Base-by-base conservation (phyloP, 2,888 invertebrate species). In the Ormyrus pomaceus region DNA sequence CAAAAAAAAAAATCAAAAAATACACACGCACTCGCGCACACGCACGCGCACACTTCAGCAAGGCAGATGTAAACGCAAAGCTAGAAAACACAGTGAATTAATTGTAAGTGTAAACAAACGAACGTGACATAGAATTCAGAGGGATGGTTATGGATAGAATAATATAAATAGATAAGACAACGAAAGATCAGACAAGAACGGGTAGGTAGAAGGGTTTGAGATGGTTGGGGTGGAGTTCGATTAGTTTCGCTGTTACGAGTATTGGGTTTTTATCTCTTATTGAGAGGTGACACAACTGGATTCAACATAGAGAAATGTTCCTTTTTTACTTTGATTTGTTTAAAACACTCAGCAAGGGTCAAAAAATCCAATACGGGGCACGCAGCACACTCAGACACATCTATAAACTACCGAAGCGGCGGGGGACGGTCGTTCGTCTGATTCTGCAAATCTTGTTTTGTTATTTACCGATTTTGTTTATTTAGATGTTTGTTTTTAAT, bases 361-460 rank as follows among this genome's bases (percentile, higher is more conserved):
- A 74, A 71, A 73, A 81, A 83, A 82, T 81, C 65, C 65, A 83
- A 85, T 85, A 87, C 85, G 85, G 82, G 86, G 88, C 87, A 89
- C 89, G 88, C 88, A 89, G 87, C 90, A 90, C 88, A 90, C 89
- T 89, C 87, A 89, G 87, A 88, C 88, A 89, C 84, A 88, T 80
- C 74, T 85, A 84, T 88, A 86, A 73, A 86, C 89, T 90, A 90
- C 89, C 84, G 81, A 88, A 87, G 87, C 87, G 84, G 83, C 84
- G 86, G 85, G 84, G 85, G 87, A 83, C 86, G 87, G 84, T 84
- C 82, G 84, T 83, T 75, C 61, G 46, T 76, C 66, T 50, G 50
- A 69, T 51, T 75, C 70, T 58, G 51, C 62, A 71, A 70, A 34
- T 70, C 81, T 11, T 58, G 61, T 34, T 55, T 76, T 70, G 10